phyloP scores from a whole-genome alignment of 1,140 invertebrate genomes.

The Chelonus insularis region DNA sequence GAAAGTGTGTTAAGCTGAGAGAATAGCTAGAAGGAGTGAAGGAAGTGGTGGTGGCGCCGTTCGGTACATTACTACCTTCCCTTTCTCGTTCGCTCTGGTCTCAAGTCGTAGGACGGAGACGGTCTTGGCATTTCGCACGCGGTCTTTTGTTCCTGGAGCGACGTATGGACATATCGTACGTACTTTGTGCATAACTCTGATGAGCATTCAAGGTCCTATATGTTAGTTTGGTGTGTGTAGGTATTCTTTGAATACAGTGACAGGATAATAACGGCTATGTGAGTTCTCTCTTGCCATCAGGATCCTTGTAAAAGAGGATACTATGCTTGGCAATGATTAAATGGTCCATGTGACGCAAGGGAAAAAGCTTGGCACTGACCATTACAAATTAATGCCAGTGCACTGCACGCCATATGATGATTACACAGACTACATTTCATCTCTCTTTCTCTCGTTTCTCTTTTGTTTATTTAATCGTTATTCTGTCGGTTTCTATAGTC shows the following conservation, averaged over 20 bases:
- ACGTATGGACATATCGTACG: slow-evolving; percentile 22
- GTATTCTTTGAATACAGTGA: slow-evolving; percentile 22
- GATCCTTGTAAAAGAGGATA: slow-evolving; percentile 13
- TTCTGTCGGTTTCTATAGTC: not conserved
- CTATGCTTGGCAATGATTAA: slow-evolving; percentile 37
- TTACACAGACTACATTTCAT: slow-evolving; percentile 36
- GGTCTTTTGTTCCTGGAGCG: slow-evolving; percentile 19
- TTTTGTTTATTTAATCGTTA: not conserved
- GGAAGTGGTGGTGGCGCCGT: slow-evolving; percentile 15
- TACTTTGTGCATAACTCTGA: slow-evolving; percentile 18
- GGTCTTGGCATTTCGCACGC: slow-evolving; percentile 5
- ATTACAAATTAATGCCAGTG: slow-evolving; percentile 45
- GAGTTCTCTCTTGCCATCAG: slow-evolving; percentile 25
- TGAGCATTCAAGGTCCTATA: slow-evolving; percentile 11
- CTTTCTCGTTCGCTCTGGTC: not conserved
- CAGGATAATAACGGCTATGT: slow-evolving; percentile 26
- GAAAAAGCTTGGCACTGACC: slow-evolving; percentile 41
- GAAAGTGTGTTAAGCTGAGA: slow-evolving; percentile 22
- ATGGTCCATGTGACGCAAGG: slow-evolving; percentile 36
- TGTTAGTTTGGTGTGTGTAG: not conserved
- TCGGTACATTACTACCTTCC: not conserved
- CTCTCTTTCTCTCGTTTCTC: not conserved
- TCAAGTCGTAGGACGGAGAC: slow-evolving; percentile 4
- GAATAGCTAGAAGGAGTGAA: not conserved
- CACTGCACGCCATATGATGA: slow-evolving; percentile 46